These are phyloP conservation scores for Cryptotis parvus DNA, from an alignment of 2,113 vertebrate species.

Conservation along the genomic window DNA sequence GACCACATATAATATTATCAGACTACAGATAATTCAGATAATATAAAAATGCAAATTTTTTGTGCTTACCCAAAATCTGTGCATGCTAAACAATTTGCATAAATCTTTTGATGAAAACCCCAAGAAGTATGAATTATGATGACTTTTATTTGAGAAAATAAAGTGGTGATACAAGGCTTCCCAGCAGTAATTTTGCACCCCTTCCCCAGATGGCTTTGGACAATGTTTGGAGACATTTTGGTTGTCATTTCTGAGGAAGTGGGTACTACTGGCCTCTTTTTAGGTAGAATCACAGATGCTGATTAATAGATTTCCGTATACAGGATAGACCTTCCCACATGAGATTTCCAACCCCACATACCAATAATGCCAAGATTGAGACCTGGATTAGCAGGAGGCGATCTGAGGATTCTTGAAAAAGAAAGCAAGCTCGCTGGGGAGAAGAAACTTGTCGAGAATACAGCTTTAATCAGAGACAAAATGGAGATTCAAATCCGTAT, in stretches of 20 bases:
- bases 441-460: background rate
- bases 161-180: background rate
- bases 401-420: too few relatives aligned
- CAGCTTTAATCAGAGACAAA: background rate
- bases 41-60: background rate
- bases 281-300: background rate
- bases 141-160: background rate
- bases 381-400: background rate
- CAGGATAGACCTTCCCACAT: background rate
- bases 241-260: background rate
- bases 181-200: background rate
- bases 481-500: background rate
- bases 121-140: background rate
- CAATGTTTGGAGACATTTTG: background rate
- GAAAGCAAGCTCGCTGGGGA: background rate
- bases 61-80: background rate
- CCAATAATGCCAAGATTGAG: background rate
- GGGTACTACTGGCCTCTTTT: background rate
- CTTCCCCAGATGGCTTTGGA: background rate
- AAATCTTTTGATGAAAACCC: conserved; percentile 17
- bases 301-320: background rate
- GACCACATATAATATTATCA: too few relatives aligned
- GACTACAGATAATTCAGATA: background rate
- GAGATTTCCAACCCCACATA: background rate
- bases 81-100: background rate